Evolutionary conservation across 2,888 invertebrate genomes (phyloP).

Genomic region (Megastigmus dorsalis): DNA sequence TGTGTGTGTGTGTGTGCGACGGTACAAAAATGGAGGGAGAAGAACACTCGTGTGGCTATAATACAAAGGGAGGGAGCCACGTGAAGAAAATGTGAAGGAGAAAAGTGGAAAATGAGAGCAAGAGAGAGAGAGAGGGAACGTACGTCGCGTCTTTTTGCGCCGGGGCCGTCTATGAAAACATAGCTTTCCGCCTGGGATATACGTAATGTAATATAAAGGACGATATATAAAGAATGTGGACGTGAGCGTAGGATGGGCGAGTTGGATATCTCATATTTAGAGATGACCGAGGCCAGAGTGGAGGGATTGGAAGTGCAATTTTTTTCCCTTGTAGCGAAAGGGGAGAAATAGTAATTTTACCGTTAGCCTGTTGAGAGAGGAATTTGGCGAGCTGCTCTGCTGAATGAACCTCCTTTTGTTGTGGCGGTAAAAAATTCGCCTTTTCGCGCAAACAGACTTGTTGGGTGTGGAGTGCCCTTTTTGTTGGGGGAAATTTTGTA

Average conservation of each 20-base stretch:
- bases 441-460: no score
- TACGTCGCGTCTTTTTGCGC: slow-evolving; percentile 47
- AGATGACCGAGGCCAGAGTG: not conserved
- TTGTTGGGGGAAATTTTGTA: no score
- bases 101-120: slow-evolving; percentile 41
- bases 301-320: not conserved
- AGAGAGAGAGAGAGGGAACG: slow-evolving; percentile 43
- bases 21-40: no score
- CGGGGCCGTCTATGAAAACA: slow-evolving; percentile 60
- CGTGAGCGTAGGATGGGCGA: not conserved
- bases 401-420: no score
- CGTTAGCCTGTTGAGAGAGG: no score
- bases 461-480: no score
- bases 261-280: slow-evolving; percentile 28
- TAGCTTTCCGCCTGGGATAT: slow-evolving; percentile 47
- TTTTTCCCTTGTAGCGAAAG: not conserved
- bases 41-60: no score
- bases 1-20: no score
- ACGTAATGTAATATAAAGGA: slow-evolving; percentile 33
- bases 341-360: not conserved
- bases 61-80: slow-evolving; percentile 42
- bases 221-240: slow-evolving; percentile 22
- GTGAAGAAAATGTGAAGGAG: slow-evolving; percentile 45
- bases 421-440: no score
- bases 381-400: no score